These are phyloP conservation scores for Sebastes umbrosus DNA, from an alignment of 2,797 vertebrate species.

Conservation along the genomic window DNA sequence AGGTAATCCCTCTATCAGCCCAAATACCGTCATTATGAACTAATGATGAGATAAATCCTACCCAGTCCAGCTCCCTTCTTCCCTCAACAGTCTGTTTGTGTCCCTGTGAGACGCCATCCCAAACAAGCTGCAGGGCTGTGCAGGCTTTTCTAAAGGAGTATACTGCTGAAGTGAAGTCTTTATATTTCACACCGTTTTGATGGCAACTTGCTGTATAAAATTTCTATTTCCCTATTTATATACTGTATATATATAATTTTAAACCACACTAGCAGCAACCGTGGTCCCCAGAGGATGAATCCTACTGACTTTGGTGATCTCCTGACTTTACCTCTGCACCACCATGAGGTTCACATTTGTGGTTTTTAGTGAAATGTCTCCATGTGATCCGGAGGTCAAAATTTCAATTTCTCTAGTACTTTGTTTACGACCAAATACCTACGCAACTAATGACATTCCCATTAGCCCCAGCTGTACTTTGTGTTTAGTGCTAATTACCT, in stretches of 20 bases:
- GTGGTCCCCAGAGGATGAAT: no score
- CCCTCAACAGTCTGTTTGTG: constrained; percentile 42
- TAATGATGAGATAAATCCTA: constrained; percentile 60
- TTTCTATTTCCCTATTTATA: background rate
- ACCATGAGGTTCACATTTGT: background rate
- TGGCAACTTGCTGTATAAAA: background rate
- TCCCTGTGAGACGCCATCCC: constrained; percentile 27
- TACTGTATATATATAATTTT: background rate
- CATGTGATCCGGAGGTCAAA: background rate
- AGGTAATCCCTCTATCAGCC: constrained; percentile 64
- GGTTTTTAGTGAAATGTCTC: background rate
- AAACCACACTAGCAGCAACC: background rate
- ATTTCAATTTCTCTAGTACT: background rate
- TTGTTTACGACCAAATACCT: background rate
- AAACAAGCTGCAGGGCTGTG: constrained; percentile 41
- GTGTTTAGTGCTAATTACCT: background rate
- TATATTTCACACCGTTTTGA: background rate
- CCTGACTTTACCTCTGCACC: background rate
- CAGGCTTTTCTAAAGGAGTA: constrained; percentile 3
- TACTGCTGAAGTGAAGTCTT: background rate
- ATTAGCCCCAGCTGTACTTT: background rate
- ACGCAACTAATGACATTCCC: background rate
- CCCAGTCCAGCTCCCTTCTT: constrained; percentile 28
- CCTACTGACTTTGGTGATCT: no score
- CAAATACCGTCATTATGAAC: constrained; percentile 62